Base-by-base conservation (phyloP, 2,113 vertebrate species). In the Neodontobutis hainanensis region DNA sequence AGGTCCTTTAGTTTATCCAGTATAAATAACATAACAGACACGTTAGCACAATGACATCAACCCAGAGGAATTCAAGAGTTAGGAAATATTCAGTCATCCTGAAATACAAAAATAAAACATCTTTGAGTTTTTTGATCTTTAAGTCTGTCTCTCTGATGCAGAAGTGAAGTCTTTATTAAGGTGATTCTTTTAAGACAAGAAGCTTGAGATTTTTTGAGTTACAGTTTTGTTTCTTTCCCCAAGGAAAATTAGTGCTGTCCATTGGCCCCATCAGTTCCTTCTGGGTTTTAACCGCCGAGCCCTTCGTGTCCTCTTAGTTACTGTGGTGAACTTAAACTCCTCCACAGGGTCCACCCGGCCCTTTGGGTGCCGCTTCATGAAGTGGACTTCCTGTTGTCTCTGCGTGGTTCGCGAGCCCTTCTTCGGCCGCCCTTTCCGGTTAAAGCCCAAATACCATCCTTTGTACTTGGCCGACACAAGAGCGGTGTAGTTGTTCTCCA, bases 401-500 rank as follows among this genome's bases (percentile, higher is more conserved):
- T 93, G 92, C n/a, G 89, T 88, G 73, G 93, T 94, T 76, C 81
- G 89, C 0, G 91, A 92, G 58, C 93, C 93, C 75, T 92, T 93
- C 67, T 93, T 93, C 58, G 93, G 92, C 75, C 85, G 80, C 1
- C 92, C 93, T 72, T 91, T 92, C 63, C 92, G 82, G 85, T 93
- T 94, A 87, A 94, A 94, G 63, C 93, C 93, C 5, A 94, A 90
- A 88, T 94, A 94, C 92, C 93, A 94, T 63, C 92, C 93, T 86
- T 90, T 92, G 88, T 93, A 94, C 85, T 92, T 91, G 75, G 93
- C 93, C 2, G 93, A 94, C 70, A 93, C 90, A 0, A 94, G 88
- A 0, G 93, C 93, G 0, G 92, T 94, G 88, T 94, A 94, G 91
- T 94, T 93, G 86, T 94, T 94, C 77, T 94, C 93, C 84, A 94